Evolutionary conservation across 2,797 vertebrate genomes (phyloP), one percentile per base, ranked within the genome.

Genomic region (Thamnophis elegans): DNA sequence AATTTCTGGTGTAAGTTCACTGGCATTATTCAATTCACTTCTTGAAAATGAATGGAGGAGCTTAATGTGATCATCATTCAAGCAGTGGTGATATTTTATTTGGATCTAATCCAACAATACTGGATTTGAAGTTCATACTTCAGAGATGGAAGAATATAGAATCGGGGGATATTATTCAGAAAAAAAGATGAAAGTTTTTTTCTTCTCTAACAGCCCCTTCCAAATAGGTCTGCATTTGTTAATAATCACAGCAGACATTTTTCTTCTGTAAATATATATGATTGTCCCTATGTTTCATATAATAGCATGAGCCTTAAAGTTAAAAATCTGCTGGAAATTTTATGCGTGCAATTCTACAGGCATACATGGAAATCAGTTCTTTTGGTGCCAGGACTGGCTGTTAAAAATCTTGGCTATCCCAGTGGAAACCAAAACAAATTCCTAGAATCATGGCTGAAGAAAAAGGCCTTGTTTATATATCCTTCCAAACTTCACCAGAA

Each of bases 61-160:
- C 73, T 94, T 89, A 89, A 91, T 26, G 58, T 92, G 93, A 94
- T 95, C 94, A 94, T 95, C 94, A 93, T 95, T 94, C 94, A 47
- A 95, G 91, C 93, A 95, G 93, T 90, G 95, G 93, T 58, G 85
- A 93, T 55, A 68, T 96, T 96, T 96, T 58, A 25, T 22, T 93
- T 96, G 94, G 91, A 78, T 5, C 68, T 20, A n/a, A 92, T 94
- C 94, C 95, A 95, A 90, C n/a, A 85, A 54, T 65, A 94, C 94
- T 68, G 65, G 93, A 93, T 93, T 16, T 90, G 85, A 91, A 92
- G 91, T 95, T 95, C 56, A 94, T 95, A 90, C 53, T 89, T 92
- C 85, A 51, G 68, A 58, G 55, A 87, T 87, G 3, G 47, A 60
- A 86, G 85, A 25, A 55, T 65, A 32, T 36, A 65, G 51, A 54